Evolutionary conservation across 2,113 vertebrate genomes (phyloP).

Genomic region (Abramis brama): DNA sequence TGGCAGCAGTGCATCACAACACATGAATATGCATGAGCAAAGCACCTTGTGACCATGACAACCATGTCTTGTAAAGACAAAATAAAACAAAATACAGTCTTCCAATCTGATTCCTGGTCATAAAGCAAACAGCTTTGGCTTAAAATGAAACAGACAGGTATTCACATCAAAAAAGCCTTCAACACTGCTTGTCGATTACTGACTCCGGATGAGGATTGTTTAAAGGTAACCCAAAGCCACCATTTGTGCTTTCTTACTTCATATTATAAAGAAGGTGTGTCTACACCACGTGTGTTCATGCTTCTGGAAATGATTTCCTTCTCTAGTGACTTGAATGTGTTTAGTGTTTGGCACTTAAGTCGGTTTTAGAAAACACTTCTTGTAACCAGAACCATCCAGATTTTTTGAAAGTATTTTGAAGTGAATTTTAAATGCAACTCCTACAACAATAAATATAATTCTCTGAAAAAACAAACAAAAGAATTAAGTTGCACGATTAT

Average conservation of each 20-base stretch:
- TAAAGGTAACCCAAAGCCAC: not conserved
- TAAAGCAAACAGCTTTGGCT: not conserved
- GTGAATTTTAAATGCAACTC: not conserved
- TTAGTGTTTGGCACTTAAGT: not conserved
- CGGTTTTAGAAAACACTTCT: not conserved
- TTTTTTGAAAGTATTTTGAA: not conserved
- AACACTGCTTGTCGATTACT: not conserved
- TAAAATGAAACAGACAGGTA: not conserved
- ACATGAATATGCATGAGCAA: slow-evolving; percentile 39
- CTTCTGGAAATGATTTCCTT: not conserved
- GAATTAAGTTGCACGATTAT: not conserved
- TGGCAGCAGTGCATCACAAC: slow-evolving; percentile 27
- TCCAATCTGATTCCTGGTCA: not conserved
- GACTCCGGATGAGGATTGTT: not conserved
- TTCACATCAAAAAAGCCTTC: not conserved
- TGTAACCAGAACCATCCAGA: not conserved
- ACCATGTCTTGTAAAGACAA: slow-evolving; percentile 23
- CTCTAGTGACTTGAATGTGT: not conserved
- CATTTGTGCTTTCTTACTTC: not conserved
- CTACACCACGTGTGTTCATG: not conserved
- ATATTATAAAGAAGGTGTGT: not conserved
- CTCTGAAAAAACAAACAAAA: not conserved
- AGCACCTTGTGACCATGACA: slow-evolving; percentile 37
- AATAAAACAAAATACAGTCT: slow-evolving; percentile 3
- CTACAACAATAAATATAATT: not conserved